Conservation (phyloP, 1,140 invertebrate genomes). For the Drosophila pectinifera region DNA sequence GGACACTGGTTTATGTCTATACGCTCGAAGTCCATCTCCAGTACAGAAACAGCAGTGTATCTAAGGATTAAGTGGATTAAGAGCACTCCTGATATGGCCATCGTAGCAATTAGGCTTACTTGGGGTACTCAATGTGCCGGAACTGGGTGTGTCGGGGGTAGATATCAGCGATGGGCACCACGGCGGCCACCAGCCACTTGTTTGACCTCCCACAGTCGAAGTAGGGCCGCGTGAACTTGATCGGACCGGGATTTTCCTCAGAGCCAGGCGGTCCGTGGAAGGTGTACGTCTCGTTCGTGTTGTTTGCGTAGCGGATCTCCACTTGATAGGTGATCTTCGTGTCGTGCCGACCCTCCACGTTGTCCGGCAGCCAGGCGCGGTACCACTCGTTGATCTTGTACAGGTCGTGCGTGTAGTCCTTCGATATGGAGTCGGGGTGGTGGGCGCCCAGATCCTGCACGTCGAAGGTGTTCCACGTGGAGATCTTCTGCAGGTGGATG, state of each 20-base stretch:
- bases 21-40: constrained; percentile 98
- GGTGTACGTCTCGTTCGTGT: constrained; percentile 97
- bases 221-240: constrained; percentile 97
- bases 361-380: constrained; percentile 94
- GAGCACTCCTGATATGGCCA: not conserved
- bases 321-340: constrained; percentile 97
- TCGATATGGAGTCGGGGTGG: constrained; percentile 89
- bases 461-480: constrained; percentile 94
- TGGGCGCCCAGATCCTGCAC: constrained; percentile 94
- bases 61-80: constrained; percentile 85
- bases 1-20: constrained; percentile 99
- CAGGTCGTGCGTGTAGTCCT: constrained; percentile 95
- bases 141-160: constrained; percentile 97
- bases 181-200: constrained; percentile 97
- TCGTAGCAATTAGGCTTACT: constrained; percentile 87
- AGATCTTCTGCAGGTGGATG: constrained; percentile 95
- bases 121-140: constrained; percentile 97
- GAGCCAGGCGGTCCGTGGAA: constrained; percentile 96
- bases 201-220: constrained; percentile 98
- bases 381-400: constrained; percentile 98
- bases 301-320: constrained; percentile 96
- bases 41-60: constrained; percentile 95
- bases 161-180: constrained; percentile 97
- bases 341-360: constrained; percentile 92
- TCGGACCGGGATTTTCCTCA: constrained; percentile 95